Conservation (phyloP, 2,113 vertebrate species). For the Strix aluco region DNA sequence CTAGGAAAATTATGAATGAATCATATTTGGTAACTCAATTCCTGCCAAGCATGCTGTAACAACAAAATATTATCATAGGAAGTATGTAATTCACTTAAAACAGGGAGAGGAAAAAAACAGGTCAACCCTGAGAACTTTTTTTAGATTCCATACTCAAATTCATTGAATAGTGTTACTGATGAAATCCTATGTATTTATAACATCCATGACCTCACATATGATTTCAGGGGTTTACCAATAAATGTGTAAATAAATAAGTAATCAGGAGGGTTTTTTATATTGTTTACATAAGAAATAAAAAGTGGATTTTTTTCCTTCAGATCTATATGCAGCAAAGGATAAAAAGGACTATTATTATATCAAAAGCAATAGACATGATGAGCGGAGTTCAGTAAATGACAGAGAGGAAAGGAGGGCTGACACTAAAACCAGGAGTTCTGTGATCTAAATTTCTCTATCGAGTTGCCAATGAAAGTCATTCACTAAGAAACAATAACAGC, state of each 20-base stretch:
- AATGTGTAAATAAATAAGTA: neutral
- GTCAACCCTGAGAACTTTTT: neutral
- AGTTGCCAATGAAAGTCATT: neutral
- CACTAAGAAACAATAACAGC: neutral
- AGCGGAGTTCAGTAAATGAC: neutral
- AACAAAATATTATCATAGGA: neutral
- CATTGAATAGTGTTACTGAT: neutral
- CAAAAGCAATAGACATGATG: neutral
- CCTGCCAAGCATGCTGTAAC: neutral
- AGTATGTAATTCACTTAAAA: neutral
- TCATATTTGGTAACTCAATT: neutral
- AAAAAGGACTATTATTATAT: neutral
- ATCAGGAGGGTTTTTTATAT: neutral
- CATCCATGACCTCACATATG: neutral
- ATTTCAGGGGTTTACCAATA: neutral
- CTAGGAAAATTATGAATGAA: neutral
- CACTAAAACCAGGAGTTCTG: neutral
- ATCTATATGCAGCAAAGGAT: neutral
- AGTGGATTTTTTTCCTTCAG: neutral
- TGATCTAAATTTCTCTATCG: neutral
- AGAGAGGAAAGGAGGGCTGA: neutral
- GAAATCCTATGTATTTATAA: neutral
- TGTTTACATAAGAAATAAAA: neutral
- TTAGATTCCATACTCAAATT: neutral
- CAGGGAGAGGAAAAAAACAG: neutral